Evolutionary conservation across 2,113 vertebrate species (phyloP), one percentile per base, ranked within the genome.

Genomic region (Eulacestoma nigropectus): DNA sequence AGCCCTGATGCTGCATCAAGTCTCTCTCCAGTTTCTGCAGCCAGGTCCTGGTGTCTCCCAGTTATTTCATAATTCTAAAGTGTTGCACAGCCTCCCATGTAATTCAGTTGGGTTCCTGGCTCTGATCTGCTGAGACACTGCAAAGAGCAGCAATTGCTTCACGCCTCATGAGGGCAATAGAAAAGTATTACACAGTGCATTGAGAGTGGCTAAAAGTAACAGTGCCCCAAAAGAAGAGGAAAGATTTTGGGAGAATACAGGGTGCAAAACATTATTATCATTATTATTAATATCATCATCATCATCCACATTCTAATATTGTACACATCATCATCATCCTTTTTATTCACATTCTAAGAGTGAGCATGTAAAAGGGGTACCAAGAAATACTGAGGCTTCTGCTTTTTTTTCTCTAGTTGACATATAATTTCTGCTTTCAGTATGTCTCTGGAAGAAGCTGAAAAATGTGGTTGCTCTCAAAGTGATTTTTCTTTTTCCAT

Each of bases 131-230:
- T 35, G 85, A 69, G 70, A n/a, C 19, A 11, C 7, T 9, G 3
- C 4, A 7, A 42, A 64, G n/a, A 46, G 23, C 39, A 65, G 29
- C 17, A 52, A 46, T 47, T 25, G 11, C 18, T 89, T 76, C 50
- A 18, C 35, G 50, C 35, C 23, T 60, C 0, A 0, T 62, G 27
- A 29, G 33, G 49, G 26, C 68, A 47, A 23, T 0, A 56, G 16
- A 90, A 55, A 81, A 57, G 7, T 29, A 35, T 52, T 55, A 20
- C 0, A 39, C 32, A 69, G 13, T 39, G 23, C n/a, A 27, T n/a
- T 42, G 46, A 53, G 2, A 75, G 41, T 15, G 60, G n/a, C 33
- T 87, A 27, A 68, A 74, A 47, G 49, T n/a, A 79, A 35, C 6
- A 37, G 16, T 27, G 14, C 16, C 42, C 37, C 32, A 62, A 82